phyloP scores from a whole-genome alignment of 1,140 invertebrate genomes.

The Lepidostoma basale region DNA sequence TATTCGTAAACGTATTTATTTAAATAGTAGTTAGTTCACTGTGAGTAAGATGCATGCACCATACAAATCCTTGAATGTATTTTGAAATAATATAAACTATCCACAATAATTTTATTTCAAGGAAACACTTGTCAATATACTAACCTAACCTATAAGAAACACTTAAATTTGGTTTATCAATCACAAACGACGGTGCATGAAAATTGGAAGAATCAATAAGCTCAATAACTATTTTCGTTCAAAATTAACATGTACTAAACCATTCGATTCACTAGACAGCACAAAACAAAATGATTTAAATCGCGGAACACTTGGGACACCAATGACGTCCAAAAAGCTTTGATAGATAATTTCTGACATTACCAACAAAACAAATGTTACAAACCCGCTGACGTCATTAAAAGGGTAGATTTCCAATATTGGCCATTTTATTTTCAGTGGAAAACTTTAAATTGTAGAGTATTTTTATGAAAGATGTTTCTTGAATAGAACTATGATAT shows the following conservation, averaged over 20 bases:
- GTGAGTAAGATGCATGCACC: background rate
- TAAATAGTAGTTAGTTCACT: too few species aligned
- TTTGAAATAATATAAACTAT: constrained; percentile 21
- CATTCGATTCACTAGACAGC: background rate
- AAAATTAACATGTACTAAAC: background rate
- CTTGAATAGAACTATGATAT: too few species aligned
- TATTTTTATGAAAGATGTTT: too few species aligned
- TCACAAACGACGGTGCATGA: background rate
- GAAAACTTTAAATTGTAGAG: too few species aligned
- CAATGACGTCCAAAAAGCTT: constrained; percentile 4
- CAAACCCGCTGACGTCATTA: background rate
- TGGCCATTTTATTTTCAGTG: too few species aligned
- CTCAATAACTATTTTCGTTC: background rate
- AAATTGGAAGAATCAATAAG: background rate
- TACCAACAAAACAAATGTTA: constrained; percentile 14
- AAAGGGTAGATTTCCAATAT: too few species aligned
- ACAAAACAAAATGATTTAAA: constrained; percentile 19
- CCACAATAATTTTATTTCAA: background rate
- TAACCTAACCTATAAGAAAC: constrained; percentile 34
- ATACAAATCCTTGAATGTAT: constrained; percentile 21
- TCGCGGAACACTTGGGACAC: constrained; percentile 4
- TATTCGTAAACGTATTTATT: too few species aligned
- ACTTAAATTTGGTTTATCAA: constrained; percentile 3
- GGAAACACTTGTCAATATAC: constrained; percentile 34
- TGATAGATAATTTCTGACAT: constrained; percentile 1